Conservation (phyloP, 2,113 vertebrate species). For the Turdus rufiventris region DNA sequence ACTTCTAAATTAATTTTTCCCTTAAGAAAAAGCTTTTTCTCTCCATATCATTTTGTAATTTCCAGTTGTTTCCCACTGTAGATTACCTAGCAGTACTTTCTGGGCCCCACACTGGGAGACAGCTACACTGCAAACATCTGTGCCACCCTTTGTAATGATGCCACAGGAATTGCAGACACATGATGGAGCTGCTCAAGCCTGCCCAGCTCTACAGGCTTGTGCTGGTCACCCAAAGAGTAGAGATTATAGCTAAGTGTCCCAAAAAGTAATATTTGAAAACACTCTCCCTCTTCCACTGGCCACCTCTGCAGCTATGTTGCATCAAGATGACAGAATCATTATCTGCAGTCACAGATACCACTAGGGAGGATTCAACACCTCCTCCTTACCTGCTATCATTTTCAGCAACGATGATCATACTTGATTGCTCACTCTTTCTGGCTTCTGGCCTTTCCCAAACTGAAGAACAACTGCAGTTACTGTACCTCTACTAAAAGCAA, state of each 20-base stretch:
- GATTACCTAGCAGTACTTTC: neutral
- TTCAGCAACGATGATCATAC: neutral
- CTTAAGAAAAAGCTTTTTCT: neutral
- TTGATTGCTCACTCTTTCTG: neutral
- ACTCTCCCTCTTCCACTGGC: neutral
- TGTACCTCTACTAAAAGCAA: neutral
- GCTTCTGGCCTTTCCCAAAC: neutral
- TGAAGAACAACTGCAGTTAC: neutral
- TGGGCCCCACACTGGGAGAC: neutral
- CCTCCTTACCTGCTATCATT: neutral
- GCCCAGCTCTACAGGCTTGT: neutral
- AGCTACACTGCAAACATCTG: neutral
- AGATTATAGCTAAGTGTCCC: neutral
- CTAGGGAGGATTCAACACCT: neutral
- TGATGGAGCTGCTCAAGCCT: neutral
- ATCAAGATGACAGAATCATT: neutral
- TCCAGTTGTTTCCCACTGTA: neutral
- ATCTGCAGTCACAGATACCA: neutral
- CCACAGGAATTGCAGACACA: neutral
- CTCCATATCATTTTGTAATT: neutral
- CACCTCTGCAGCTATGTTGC: neutral
- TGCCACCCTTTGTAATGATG: neutral
- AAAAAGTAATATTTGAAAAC: neutral
- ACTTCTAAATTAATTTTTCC: neutral
- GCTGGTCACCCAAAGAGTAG: neutral